Evolutionary conservation across 1,140 invertebrate genomes (phyloP).

Genomic region (Planococcus citri): DNA sequence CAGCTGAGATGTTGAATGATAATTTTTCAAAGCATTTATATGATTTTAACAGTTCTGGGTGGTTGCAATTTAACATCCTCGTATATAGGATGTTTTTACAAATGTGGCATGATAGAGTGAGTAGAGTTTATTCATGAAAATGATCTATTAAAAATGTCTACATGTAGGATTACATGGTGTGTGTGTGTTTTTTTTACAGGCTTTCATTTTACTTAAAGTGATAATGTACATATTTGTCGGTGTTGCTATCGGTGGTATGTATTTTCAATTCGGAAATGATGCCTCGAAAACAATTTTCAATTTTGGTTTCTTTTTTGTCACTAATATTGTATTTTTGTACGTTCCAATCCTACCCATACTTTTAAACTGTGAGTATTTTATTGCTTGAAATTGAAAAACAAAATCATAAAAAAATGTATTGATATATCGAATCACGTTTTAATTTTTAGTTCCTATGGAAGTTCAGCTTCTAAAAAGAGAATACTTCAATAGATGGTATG

Average conservation of each 20-base stretch:
- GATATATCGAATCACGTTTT: not conserved
- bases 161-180: not conserved
- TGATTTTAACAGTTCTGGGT: constrained; percentile 44
- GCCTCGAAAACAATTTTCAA: constrained; percentile 67
- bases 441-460: constrained; percentile 52
- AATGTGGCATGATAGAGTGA: constrained; percentile 55
- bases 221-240: constrained; percentile 54
- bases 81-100: constrained; percentile 54
- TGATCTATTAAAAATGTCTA: not conserved
- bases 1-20: constrained; percentile 12
- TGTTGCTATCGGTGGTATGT: constrained; percentile 52
- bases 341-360: constrained; percentile 66
- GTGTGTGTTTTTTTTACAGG: constrained; percentile 41
- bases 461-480: constrained; percentile 54
- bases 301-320: constrained; percentile 67
- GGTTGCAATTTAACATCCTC: constrained; percentile 51
- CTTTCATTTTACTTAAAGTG: constrained; percentile 52
- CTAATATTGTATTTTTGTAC: constrained; percentile 61
- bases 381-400: not conserved
- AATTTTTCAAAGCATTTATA: constrained; percentile 31
- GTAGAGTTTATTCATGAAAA: too few species aligned
- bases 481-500: constrained; percentile 67
- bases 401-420: not conserved
- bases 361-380: constrained; percentile 51
- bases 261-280: constrained; percentile 56